Conservation (phyloP, 1,140 invertebrate species). For the Drosophila ficusphila region DNA sequence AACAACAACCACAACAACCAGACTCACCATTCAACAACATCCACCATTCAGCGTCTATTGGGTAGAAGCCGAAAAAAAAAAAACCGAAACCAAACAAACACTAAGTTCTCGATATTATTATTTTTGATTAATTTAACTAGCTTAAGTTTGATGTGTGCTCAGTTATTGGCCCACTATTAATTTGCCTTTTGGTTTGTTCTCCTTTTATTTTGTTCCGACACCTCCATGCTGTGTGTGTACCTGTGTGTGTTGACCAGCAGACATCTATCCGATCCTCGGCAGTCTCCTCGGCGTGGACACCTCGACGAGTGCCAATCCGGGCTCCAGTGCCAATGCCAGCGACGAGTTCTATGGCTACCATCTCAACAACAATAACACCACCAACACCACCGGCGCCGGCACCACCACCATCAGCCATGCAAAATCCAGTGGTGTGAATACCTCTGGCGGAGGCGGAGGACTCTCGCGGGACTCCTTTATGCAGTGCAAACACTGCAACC, state of each 20-base stretch:
- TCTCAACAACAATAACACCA: constrained; percentile 60
- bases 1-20: constrained; percentile 40
- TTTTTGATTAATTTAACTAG: constrained; percentile 32
- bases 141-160: constrained; percentile 50
- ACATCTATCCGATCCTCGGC: constrained; percentile 82
- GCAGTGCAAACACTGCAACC: constrained; percentile 81
- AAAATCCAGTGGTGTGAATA: constrained; percentile 19
- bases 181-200: constrained; percentile 48
- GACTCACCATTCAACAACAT: constrained; percentile 24
- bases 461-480: constrained; percentile 64
- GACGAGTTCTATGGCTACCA: constrained; percentile 71
- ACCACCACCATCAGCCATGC: constrained; percentile 12
- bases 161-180: constrained; percentile 32
- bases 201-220: constrained; percentile 46
- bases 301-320: constrained; percentile 33
- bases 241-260: constrained; percentile 65
- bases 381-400: constrained; percentile 19
- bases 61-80: constrained; percentile 52
- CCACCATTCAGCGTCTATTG: constrained; percentile 26
- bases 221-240: constrained; percentile 34
- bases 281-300: constrained; percentile 82
- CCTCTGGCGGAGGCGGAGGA: constrained; percentile 16
- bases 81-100: too few species aligned
- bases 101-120: constrained; percentile 43
- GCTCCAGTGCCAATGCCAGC: constrained; percentile 32